Evolutionary conservation across 2,113 vertebrate species (phyloP).

Genomic region (Chionomys nivalis): DNA sequence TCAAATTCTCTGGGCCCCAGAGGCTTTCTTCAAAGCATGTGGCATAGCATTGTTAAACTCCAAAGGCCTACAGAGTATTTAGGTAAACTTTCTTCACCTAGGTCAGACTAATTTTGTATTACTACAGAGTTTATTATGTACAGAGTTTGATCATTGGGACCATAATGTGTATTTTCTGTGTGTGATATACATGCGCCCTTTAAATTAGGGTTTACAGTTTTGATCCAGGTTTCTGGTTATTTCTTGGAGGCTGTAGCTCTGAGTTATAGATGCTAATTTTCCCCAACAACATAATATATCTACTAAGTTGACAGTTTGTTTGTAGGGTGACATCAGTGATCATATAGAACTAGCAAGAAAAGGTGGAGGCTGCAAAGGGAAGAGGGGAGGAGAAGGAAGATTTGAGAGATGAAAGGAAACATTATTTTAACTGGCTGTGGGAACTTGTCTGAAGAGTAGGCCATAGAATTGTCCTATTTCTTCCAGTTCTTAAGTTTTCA

Average conservation of each 20-base stretch:
- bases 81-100: neutral
- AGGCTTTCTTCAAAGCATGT: neutral
- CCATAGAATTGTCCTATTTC: neutral
- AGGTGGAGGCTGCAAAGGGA: neutral
- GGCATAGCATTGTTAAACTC: neutral
- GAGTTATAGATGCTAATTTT: neutral
- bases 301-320: neutral
- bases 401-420: neutral
- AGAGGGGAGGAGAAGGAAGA: neutral
- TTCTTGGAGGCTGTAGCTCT: neutral
- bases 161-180: neutral
- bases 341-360: neutral
- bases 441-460: neutral
- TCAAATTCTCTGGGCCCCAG: conserved; percentile 42
- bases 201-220: conserved; percentile 20
- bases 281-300: too few species aligned
- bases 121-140: neutral
- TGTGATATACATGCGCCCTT: neutral
- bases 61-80: neutral
- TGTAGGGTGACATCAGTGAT: neutral
- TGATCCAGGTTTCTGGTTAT: neutral
- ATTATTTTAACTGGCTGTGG: neutral
- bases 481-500: neutral
- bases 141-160: neutral
- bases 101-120: neutral